phyloP scores from a whole-genome alignment of 92 coral and sea anemone species.

The Umimayanthus chanpuru region DNA sequence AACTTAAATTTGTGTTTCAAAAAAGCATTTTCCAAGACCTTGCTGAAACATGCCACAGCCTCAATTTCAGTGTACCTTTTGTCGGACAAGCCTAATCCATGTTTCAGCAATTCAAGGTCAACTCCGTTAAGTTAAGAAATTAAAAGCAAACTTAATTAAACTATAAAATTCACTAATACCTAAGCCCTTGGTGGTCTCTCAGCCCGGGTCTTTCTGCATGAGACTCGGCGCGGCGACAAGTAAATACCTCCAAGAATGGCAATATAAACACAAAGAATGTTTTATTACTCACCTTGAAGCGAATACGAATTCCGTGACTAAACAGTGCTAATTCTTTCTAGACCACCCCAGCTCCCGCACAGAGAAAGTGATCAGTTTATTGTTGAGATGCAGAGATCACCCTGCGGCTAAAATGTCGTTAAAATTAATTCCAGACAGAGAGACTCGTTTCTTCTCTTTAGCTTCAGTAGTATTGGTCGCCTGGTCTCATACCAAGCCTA shows the following conservation, averaged over 20 bases:
- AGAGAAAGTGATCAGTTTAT: neutral
- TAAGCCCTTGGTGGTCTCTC: neutral
- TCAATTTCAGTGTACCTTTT: neutral
- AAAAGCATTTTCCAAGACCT: neutral
- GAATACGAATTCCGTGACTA: neutral
- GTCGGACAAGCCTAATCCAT: neutral
- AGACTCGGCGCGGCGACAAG: neutral
- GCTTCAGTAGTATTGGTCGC: neutral
- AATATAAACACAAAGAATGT: neutral
- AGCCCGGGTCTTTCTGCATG: neutral
- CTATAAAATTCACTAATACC: neutral
- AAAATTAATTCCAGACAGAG: neutral
- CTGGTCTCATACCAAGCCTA: neutral
- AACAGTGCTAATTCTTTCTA: neutral
- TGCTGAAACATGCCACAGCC: neutral
- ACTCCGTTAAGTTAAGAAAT: neutral
- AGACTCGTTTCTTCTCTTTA: neutral
- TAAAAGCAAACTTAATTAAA: neutral
- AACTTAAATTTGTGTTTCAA: too few relatives aligned
- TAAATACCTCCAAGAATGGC: neutral
- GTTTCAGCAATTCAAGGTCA: neutral
- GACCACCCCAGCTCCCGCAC: neutral
- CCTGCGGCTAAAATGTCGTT: neutral
- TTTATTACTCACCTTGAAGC: neutral
- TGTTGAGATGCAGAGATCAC: neutral